Evolutionary conservation across 1,140 invertebrate genomes (phyloP).

Genomic region (Bradysia coprophila): DNA sequence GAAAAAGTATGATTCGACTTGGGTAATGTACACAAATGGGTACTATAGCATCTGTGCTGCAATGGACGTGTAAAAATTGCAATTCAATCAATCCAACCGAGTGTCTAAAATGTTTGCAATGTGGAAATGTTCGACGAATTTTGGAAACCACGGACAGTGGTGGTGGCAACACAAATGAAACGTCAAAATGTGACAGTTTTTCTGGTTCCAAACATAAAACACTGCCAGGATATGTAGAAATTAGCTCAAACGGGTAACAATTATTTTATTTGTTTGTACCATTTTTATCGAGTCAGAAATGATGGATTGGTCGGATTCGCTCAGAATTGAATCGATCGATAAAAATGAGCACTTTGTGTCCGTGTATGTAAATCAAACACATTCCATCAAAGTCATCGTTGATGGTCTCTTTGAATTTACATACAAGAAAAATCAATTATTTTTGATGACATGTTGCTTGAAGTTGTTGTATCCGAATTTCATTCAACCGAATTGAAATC

Average conservation of each 20-base stretch:
- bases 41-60: constrained; percentile 73
- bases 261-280: background rate
- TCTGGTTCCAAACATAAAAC: constrained; percentile 18
- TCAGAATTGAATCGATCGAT: background rate
- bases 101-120: constrained; percentile 56
- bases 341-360: background rate
- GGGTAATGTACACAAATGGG: constrained; percentile 51
- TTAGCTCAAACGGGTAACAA: constrained; percentile 3
- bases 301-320: background rate
- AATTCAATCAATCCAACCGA: constrained; percentile 72
- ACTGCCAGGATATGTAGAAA: constrained; percentile 4
- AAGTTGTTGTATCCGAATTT: too few species aligned
- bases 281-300: background rate
- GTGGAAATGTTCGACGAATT: constrained; percentile 38
- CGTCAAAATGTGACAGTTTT: constrained; percentile 19
- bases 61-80: constrained; percentile 75
- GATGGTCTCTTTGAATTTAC: background rate
- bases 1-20: too few species aligned
- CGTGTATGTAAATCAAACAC: background rate
- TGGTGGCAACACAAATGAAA: constrained; percentile 3
- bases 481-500: too few species aligned
- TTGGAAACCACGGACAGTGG: constrained; percentile 10
- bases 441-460: too few species aligned
- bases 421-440: background rate
- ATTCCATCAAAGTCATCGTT: background rate